A percentile compares a stretch with the other conserved stretches of the same genome.
These are phyloP conservation scores for Phyllostomus discolor DNA, from an alignment of 2,113 vertebrate genomes.

Conservation along the genomic window DNA sequence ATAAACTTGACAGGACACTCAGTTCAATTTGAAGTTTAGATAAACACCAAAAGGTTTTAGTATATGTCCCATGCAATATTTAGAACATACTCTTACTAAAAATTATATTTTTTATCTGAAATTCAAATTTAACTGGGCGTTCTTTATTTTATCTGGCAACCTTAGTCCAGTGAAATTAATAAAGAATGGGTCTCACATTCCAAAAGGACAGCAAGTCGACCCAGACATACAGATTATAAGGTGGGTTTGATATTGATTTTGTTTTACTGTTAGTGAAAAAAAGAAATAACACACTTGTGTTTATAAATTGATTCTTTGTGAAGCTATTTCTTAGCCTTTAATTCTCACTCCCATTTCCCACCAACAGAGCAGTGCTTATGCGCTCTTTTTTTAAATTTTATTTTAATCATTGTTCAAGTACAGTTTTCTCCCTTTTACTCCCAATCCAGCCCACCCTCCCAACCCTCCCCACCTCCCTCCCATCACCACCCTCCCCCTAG, in stretches of 20 bases:
- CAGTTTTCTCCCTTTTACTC: no score
- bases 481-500: no score
- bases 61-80: neutral
- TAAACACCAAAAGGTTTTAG: neutral
- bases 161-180: neutral
- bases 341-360: neutral
- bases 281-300: neutral
- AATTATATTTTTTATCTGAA: neutral
- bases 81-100: neutral
- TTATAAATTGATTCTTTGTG: neutral
- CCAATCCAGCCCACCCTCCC: no score
- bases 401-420: no score
- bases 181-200: neutral
- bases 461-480: no score
- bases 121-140: neutral
- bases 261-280: neutral
- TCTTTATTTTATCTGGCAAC: neutral
- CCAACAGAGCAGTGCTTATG: neutral
- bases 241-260: neutral
- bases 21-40: neutral
- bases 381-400: neutral
- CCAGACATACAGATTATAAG: neutral
- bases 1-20: neutral
- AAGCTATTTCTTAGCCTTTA: neutral
- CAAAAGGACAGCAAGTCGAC: neutral